Evolutionary conservation across 2,888 invertebrate genomes (phyloP).

Genomic region (Lasioglossum vierecki): DNA sequence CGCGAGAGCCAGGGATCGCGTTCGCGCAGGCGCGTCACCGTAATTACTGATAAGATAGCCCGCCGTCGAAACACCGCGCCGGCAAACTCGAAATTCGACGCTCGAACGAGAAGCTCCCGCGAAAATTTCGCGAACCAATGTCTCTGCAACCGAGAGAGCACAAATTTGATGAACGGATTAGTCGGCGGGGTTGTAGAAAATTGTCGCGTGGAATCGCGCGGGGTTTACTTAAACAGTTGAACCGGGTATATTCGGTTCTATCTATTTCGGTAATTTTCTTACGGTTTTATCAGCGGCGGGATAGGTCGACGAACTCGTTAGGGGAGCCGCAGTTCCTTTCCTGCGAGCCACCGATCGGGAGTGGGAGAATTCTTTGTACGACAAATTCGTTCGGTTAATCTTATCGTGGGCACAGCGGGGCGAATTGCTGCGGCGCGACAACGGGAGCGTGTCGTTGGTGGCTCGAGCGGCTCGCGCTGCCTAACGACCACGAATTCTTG

Average conservation of each 20-base stretch:
- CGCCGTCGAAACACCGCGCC: conserved; percentile 54
- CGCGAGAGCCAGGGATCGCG: conserved; percentile 45
- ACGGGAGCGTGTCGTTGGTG: conserved; percentile 19
- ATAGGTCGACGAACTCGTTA: conserved; percentile 72
- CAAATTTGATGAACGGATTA: not conserved
- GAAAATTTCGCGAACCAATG: not conserved
- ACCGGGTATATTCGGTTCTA: not conserved
- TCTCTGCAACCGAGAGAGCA: not conserved
- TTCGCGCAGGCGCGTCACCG: conserved; percentile 63
- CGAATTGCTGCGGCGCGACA: conserved; percentile 57
- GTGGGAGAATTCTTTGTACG: conserved; percentile 34
- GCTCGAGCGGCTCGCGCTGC: not conserved
- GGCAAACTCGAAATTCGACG: conserved; percentile 64
- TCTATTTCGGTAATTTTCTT: not conserved
- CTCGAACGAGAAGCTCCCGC: conserved; percentile 9
- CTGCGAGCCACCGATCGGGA: conserved; percentile 30
- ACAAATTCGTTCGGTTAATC: conserved; percentile 63
- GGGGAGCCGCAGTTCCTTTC: conserved; percentile 32
- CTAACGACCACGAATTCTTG: not conserved
- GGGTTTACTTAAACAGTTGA: not conserved
- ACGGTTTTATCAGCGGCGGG: conserved; percentile 70
- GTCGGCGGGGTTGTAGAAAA: not conserved
- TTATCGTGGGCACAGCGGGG: conserved; percentile 58
- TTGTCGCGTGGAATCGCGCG: not conserved
- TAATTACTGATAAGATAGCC: conserved; percentile 73